Percentiles rank a stretch among this genome's conserved stretches.
phyloP scores from a whole-genome alignment of 2,888 invertebrate genomes.

The Lithophane socia region DNA sequence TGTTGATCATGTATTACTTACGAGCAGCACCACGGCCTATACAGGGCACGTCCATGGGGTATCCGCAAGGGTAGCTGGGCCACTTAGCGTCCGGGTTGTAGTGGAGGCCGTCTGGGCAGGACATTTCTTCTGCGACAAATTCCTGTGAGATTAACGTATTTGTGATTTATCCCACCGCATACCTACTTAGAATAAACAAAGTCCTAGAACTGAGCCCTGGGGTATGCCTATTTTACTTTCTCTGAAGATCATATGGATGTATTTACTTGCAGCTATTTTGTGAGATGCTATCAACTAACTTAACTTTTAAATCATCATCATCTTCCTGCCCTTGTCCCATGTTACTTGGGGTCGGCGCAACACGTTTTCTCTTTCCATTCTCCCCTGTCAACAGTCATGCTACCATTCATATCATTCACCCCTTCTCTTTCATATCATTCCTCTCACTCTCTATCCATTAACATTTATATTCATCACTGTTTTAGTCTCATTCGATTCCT shows the following conservation, averaged over 20 bases:
- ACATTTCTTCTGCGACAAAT: slow-evolving; percentile 91
- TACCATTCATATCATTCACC: no score
- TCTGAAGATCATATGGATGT: neutral
- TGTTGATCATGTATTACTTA: slow-evolving; percentile 79
- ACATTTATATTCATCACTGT: no score
- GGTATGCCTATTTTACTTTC: neutral
- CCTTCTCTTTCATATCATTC: no score
- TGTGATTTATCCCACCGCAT: neutral
- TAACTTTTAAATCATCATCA: no score
- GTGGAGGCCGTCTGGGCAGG: slow-evolving; percentile 95
- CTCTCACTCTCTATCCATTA: no score
- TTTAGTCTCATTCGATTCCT: no score
- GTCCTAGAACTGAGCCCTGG: neutral
- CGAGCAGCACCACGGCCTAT: slow-evolving; percentile 91
- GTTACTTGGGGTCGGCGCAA: no score
- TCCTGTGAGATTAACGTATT: slow-evolving; percentile 75
- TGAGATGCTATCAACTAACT: neutral
- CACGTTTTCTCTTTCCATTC: no score
- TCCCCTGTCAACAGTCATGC: no score
- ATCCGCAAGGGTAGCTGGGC: slow-evolving; percentile 94
- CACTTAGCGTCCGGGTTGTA: slow-evolving; percentile 92
- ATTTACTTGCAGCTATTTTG: neutral
- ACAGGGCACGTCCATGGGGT: slow-evolving; percentile 95
- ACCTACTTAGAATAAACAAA: neutral
- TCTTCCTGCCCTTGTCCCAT: no score